Percentiles rank a stretch among this genome's conserved stretches.
Evolutionary conservation across 2,888 invertebrate species (phyloP).

Genomic region (Drosophila pegasa): DNA sequence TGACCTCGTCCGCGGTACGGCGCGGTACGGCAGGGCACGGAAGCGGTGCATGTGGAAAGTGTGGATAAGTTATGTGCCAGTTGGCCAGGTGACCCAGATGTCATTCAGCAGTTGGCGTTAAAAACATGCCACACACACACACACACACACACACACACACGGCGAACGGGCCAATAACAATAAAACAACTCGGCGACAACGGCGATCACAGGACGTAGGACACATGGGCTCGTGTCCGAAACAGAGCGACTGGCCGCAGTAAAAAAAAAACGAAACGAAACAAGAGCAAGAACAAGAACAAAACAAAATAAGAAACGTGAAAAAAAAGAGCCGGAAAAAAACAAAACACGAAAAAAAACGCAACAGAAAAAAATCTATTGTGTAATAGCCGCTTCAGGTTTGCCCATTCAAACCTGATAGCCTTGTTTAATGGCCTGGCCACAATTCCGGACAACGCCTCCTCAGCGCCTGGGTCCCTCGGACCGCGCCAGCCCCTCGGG

Average conservation of each 20-base stretch:
- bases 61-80: constrained; percentile 53
- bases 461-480: not conserved
- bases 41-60: constrained; percentile 3
- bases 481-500: not conserved
- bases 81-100: constrained; percentile 77
- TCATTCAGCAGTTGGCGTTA: constrained; percentile 69
- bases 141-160: constrained; percentile 2
- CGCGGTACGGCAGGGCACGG: no score
- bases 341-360: constrained; percentile 19
- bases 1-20: no score
- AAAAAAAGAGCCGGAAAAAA: constrained; percentile 14
- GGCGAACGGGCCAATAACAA: constrained; percentile 69
- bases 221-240: constrained; percentile 40
- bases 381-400: constrained; percentile 78
- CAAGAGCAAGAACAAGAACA: constrained; percentile 9
- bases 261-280: constrained; percentile 19
- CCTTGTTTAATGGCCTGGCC: constrained; percentile 75
- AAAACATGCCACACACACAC: constrained; percentile 67
- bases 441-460: constrained; percentile 58
- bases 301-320: constrained; percentile 14
- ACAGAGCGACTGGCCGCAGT: constrained; percentile 40
- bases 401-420: constrained; percentile 77
- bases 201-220: constrained; percentile 28
- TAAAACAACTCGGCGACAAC: constrained; percentile 59
- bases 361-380: constrained; percentile 58